Evolutionary conservation across 2,113 vertebrate species (phyloP).

Genomic region (Saimiri boliviensis): DNA sequence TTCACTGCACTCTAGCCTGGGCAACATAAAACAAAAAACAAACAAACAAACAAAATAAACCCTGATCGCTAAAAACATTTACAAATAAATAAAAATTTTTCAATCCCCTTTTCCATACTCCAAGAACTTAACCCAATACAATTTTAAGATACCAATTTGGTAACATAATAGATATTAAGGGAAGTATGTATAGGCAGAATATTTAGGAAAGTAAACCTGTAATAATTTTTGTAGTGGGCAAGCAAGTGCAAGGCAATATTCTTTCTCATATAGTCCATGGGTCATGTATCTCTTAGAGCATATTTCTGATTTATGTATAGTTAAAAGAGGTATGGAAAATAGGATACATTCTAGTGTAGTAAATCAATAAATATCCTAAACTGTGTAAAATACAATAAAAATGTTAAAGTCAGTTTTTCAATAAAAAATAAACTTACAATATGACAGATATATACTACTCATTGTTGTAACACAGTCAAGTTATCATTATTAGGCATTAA

Average conservation of each 20-base stretch:
- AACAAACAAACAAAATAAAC: neutral
- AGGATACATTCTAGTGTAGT: neutral
- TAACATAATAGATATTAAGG: neutral
- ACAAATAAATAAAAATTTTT: neutral
- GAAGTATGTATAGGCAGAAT: neutral
- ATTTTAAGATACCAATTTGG: neutral
- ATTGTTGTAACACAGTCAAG: neutral
- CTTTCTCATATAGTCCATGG: neutral
- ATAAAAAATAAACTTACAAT: neutral
- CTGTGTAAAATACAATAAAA: neutral
- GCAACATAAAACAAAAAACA: neutral
- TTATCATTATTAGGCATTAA: neutral
- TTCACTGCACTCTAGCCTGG: neutral
- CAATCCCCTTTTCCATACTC: neutral
- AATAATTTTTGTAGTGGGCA: neutral
- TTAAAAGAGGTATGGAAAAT: neutral
- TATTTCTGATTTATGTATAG: neutral
- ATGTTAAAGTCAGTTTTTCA: neutral
- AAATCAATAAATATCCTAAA: neutral
- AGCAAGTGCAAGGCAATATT: neutral
- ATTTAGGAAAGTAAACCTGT: neutral
- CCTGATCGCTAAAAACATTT: neutral
- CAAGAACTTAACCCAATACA: neutral
- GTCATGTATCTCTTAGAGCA: neutral
- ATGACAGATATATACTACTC: neutral